phyloP scores from a whole-genome alignment of 2,113 vertebrate species.

The Bubo bubo region DNA sequence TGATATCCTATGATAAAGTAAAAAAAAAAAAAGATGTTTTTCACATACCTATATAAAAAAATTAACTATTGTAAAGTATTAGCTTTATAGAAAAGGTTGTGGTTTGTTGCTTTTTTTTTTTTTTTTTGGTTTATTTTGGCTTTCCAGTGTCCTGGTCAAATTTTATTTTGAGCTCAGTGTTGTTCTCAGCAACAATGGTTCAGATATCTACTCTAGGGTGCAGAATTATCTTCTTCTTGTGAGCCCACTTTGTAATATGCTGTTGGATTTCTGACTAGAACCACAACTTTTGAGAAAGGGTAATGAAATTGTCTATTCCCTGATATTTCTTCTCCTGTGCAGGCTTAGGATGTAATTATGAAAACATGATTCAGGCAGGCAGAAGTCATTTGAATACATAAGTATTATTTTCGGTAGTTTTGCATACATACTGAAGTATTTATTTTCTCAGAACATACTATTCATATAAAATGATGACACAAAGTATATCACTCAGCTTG shows the following conservation, averaged over 20 bases:
- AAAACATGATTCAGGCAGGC: background rate
- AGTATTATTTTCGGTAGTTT: background rate
- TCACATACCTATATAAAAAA: background rate
- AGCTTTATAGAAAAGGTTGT: background rate
- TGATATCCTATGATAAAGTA: background rate
- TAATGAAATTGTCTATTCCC: background rate
- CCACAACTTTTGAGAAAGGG: background rate
- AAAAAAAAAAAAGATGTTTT: background rate
- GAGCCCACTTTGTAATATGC: background rate
- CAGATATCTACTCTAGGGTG: background rate
- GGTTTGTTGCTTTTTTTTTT: background rate
- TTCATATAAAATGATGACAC: background rate
- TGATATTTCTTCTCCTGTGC: background rate
- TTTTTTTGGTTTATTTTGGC: background rate
- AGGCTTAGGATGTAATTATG: background rate
- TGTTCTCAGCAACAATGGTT: background rate
- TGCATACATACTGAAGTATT: background rate
- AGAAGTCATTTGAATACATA: background rate
- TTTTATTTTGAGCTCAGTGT: background rate
- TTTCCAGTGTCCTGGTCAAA: background rate
- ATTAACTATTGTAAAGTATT: background rate
- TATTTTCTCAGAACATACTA: background rate
- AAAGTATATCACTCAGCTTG: background rate
- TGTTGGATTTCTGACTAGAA: background rate
- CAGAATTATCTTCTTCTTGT: background rate